These are phyloP conservation scores for Pyrrhia umbra DNA, from an alignment of 2,888 invertebrate genomes.

Conservation along the genomic window DNA sequence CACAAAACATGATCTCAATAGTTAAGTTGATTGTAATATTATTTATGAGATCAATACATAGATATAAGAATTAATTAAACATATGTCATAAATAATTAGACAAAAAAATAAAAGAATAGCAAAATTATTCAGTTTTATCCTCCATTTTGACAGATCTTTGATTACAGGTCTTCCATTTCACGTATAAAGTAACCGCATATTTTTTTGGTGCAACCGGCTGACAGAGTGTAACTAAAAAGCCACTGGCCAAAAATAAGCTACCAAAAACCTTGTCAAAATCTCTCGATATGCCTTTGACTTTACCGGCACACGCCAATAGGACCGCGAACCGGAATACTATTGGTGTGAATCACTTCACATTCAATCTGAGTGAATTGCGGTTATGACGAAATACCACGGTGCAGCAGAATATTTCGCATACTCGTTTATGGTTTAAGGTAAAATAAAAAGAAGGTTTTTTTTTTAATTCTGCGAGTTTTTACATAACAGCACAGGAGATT, in stretches of 20 bases:
- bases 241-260: not conserved
- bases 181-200: too few relatives aligned
- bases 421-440: not conserved
- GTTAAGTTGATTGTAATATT: too few relatives aligned
- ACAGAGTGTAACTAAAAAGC: too few relatives aligned
- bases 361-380: not conserved
- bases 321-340: not conserved
- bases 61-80: too few relatives aligned
- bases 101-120: too few relatives aligned
- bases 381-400: slow-evolving; percentile 1
- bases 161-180: too few relatives aligned
- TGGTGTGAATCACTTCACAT: slow-evolving; percentile 5
- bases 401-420: not conserved
- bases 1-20: too few relatives aligned
- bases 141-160: too few relatives aligned
- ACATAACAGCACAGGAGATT: not conserved
- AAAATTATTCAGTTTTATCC: too few relatives aligned
- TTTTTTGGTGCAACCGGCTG: too few relatives aligned
- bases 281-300: not conserved
- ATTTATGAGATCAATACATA: too few relatives aligned
- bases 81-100: too few relatives aligned
- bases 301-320: not conserved
- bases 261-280: not conserved
- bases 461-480: not conserved
- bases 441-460: not conserved